phyloP scores from a whole-genome alignment of 1,140 invertebrate genomes.

The Cryptotermes secundus region DNA sequence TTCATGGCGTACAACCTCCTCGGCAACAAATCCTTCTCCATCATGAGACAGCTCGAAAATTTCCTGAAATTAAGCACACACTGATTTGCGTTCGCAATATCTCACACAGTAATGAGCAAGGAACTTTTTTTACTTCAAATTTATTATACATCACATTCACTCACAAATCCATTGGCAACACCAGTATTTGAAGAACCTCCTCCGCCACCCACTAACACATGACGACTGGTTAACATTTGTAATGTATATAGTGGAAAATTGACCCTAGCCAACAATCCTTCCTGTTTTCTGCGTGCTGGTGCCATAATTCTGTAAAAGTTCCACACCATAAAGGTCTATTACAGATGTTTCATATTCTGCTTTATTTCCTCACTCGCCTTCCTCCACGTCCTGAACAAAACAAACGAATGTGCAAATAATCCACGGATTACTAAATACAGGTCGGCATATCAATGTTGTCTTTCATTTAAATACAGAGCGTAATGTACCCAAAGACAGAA shows the following conservation, averaged over 20 bases:
- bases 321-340: not conserved
- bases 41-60: conserved; percentile 87
- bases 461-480: too few species aligned
- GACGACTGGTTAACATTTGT: conserved; percentile 85
- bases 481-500: too few species aligned
- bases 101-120: not conserved
- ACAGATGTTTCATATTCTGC: not conserved
- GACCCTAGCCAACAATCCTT: conserved; percentile 69
- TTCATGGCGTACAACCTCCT: conserved; percentile 84
- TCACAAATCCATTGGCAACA: conserved; percentile 92
- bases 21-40: conserved; percentile 74
- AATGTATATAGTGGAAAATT: conserved; percentile 93
- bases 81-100: not conserved
- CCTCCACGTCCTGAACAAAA: not conserved
- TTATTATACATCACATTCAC: conserved; percentile 42
- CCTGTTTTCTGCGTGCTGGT: conserved; percentile 52
- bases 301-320: conserved; percentile 20
- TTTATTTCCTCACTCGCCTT: not conserved
- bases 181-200: conserved; percentile 94
- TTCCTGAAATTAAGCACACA: conserved; percentile 60
- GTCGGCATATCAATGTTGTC: too few species aligned
- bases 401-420: not conserved
- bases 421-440: too few species aligned
- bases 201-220: conserved; percentile 92
- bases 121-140: not conserved